Base-by-base conservation (phyloP, 2,888 invertebrate species). In the Hyposoter didymator region DNA sequence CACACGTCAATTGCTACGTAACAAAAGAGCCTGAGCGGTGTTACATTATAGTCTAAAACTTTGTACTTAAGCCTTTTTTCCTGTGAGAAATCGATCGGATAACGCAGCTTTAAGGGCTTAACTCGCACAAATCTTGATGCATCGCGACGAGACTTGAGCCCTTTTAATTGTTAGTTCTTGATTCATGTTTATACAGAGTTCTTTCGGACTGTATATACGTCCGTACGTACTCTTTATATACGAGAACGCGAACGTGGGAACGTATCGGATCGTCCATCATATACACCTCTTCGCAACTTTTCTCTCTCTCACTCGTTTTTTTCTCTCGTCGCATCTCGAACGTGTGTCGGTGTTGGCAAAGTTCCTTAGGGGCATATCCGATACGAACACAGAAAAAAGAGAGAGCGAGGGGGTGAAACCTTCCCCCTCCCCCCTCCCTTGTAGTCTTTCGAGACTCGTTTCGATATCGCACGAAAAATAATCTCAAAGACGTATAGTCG, bases 261-360 rank as follows among this genome's bases (percentile, higher is more conserved):
- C 92, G 90, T 91, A 92, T 92, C 91, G 91, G 90, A 91, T 93
- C 92, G 92, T 92, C 90, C 91, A 91, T 92, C 92, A 91, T 92
- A 84, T 73, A 83, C 83, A 75, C 72, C 85, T 76, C 76, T 79
- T 66, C 52, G 35, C 66, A 67, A 39, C 75, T 45, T 72, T 66
- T 79, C 75, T 82, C 70, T 75, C 70, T 82, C 64, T 78, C 35
- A 1, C 78, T 69, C 74, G 35, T 75, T 76, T 69, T 22, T 35
- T 70, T 70, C 70, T 49, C 72, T 70, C 35, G 19, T 72, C 39
- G 47, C 47, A 66, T 67, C 81, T 81, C 45, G 49, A 66, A 45
- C 69, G 43, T 76, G 66, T 64, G 82, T 85, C 52, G 62, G 47
- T 55, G 79, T 78, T 76, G 69, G 66, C 80, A 79, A 78, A 81